Evolutionary conservation across 2,888 invertebrate genomes (phyloP), one percentile per base, ranked within the genome.

Genomic region (Pseudoips prasinana): DNA sequence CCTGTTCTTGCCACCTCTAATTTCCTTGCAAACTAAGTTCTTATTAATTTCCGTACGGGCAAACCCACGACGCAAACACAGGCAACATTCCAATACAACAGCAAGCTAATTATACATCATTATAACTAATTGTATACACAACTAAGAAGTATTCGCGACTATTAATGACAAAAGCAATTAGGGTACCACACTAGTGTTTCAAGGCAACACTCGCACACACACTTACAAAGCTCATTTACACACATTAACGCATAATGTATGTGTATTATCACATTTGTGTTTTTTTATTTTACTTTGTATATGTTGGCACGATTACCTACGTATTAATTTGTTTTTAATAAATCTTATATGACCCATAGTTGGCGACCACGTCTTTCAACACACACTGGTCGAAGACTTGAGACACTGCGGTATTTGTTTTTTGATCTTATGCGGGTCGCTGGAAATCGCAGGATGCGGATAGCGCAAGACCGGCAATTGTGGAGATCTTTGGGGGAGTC

Each of bases 111-210:
- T 86, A 86, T 80, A 81, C 82, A 81, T 84, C 83, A 86, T 86
- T 85, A 85, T 78, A 75, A 77, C 84, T 85, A 87, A 85, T 86
- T 86, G 85, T 86, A 83, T 79, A 79, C 73, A 52, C 73, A 73
- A 69, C 80, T 83, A 84, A 86, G 86, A 86, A 86, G 83, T 84
- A 86, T 86, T 82, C 76, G 85, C 85, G 75, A 84, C 82, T 85
- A 87, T 86, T 87, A 87, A 87, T 85, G 87, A 87, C 86, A 85
- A 86, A 86, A 83, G 87, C 85, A 86, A 87, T 87, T 88, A 88
- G 83, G 83, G 77, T 68, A 63, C 67, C 76, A 82, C 79, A 82
- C 82, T 45, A 46, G 46, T 48, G 35, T 41, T 48, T 50, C 58
- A 60, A 57, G 54, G 60, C 20, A 20, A 20, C 20, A 20, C 20